Base-by-base conservation (phyloP, 2,888 invertebrate species). In the Phragmatobia fuliginosa region DNA sequence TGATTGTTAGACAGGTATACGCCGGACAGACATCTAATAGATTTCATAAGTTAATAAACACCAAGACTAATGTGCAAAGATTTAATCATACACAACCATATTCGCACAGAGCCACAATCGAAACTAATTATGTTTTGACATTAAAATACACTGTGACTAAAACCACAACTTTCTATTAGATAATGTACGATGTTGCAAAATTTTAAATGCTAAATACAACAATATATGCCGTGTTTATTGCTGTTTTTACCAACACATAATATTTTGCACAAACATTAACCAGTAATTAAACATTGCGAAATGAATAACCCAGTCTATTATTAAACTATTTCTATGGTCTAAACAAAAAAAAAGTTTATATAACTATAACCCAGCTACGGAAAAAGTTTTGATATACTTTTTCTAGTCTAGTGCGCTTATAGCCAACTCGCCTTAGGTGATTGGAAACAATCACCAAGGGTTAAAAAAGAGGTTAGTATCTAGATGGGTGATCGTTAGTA, bases 101-200 rank as follows among this genome's bases (percentile, higher is more conserved):
- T 52, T 52, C 25, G 25, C 52, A 52, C 49, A 52, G 14, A 52
- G 14, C 14, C 25, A 52, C 14, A n/a, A 49, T 49, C 45, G 25
- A 56, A 16, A 65, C 33, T 56, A 56, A 56, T 65, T 38, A 65
- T 28, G 16, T 56, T 56, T 65, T 65, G 65, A 33, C 65, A 52
- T 64, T 64, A 64, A 56, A 56, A 56, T 33, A 64, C n/a, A 56
- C 28, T 65, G 14, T 65, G 56, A 56, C 65, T 56, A 52, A 65
- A 56, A 28, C 36, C 28, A 33, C 33, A 63, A 32, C 45, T 63
- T 64, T 49, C 62, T 64, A 33, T 64, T 64, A 49, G 32, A 52
- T 52, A 49, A 64, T 49, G 45, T 49, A 49, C 56, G 28, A 56
- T 56, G 16, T 28, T 6, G 25, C 56, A 56, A 56, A 28, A 7